These are phyloP conservation scores for Larimichthys crocea DNA, from an alignment of 2,113 vertebrate genomes.

Conservation along the genomic window DNA sequence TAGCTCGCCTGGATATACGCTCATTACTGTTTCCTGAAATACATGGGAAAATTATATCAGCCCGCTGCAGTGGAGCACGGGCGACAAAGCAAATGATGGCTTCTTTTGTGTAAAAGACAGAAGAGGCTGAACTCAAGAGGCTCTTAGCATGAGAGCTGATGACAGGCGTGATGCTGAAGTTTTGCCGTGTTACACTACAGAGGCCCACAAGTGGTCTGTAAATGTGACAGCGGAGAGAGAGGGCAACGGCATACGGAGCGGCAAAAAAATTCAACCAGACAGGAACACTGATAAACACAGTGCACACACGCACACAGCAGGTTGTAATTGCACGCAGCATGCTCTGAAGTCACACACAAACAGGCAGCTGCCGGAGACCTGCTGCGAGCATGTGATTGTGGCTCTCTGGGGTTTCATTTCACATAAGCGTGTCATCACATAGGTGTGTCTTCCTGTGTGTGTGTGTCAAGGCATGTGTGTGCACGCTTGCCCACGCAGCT, in stretches of 20 bases:
- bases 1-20: conserved; percentile 40
- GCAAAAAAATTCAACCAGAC: conserved; percentile 17
- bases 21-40: conserved; percentile 61
- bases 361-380: conserved; percentile 57
- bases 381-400: conserved; percentile 54
- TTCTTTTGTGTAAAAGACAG: conserved; percentile 63
- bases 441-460: conserved; percentile 40
- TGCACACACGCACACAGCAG: conserved; percentile 48
- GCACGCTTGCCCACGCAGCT: conserved; percentile 38
- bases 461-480: conserved; percentile 11
- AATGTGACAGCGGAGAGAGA: conserved; percentile 19
- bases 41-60: conserved; percentile 61
- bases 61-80: conserved; percentile 30
- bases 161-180: conserved; percentile 56
- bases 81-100: conserved; percentile 50
- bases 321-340: conserved; percentile 55
- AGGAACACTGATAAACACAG: conserved; percentile 41
- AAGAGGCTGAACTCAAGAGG: conserved; percentile 59
- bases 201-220: conserved; percentile 50
- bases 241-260: conserved; percentile 14
- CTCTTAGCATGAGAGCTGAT: conserved; percentile 55
- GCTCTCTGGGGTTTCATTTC: conserved; percentile 56
- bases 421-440: conserved; percentile 54
- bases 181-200: conserved; percentile 39
- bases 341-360: conserved; percentile 53